phyloP scores from a whole-genome alignment of 1,140 invertebrate genomes.

The Sarcophaga peregrina region DNA sequence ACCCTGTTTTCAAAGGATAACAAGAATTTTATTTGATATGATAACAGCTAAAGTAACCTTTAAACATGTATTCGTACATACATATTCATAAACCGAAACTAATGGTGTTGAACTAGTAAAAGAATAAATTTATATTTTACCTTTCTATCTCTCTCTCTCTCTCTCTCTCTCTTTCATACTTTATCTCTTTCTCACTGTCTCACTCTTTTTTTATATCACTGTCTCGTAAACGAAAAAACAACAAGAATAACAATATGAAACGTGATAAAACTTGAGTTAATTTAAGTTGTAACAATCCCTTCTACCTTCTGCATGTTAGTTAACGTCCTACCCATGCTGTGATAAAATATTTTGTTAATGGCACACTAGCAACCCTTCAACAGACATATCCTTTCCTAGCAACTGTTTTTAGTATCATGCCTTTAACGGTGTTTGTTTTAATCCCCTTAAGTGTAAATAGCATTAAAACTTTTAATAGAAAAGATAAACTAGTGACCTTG shows the following conservation, averaged over 20 bases:
- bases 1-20: slow-evolving; percentile 1
- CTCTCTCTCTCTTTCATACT: no score
- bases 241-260: background rate
- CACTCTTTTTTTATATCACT: no score
- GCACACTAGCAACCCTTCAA: no score
- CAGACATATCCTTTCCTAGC: no score
- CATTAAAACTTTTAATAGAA: background rate
- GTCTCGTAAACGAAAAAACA: no score
- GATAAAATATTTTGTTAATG: no score
- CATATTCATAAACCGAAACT: background rate
- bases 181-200: no score
- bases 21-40: background rate
- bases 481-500: background rate
- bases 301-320: background rate
- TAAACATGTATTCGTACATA: background rate
- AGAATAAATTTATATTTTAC: no score
- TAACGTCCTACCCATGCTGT: no score
- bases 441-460: background rate
- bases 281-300: slow-evolving; percentile 3
- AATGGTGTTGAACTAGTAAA: background rate
- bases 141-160: no score
- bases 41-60: background rate
- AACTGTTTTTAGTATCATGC: no score
- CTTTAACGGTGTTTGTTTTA: background rate
- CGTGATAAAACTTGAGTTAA: slow-evolving; percentile 7